These are phyloP conservation scores for Triplophysa tibetana DNA, from an alignment of 2,113 vertebrate genomes.

Conservation along the genomic window DNA sequence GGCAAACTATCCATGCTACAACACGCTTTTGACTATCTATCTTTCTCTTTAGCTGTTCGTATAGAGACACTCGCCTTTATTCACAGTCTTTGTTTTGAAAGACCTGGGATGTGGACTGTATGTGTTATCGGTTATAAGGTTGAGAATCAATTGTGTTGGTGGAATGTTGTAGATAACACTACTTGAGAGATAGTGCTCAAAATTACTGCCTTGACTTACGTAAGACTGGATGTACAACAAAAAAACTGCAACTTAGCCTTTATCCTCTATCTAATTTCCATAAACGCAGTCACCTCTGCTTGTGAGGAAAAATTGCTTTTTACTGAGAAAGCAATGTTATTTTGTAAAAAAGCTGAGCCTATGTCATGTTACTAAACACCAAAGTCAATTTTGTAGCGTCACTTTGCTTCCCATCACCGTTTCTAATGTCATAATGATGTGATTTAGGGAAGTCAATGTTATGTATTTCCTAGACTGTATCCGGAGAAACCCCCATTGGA, in stretches of 20 bases:
- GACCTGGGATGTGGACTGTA: background rate
- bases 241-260: background rate
- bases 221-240: too few relatives aligned
- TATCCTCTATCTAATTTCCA: too few relatives aligned
- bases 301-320: background rate
- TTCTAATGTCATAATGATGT: constrained; percentile 12
- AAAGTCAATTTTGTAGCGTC: background rate
- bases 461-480: too few relatives aligned
- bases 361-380: background rate
- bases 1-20: constrained; percentile 4
- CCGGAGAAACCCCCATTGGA: too few relatives aligned
- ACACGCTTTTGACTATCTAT: background rate
- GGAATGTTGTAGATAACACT: background rate
- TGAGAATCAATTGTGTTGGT: background rate
- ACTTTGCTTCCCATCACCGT: background rate
- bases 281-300: too few relatives aligned
- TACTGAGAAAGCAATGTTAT: background rate
- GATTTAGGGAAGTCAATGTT: constrained; percentile 13
- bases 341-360: background rate
- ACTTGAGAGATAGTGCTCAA: background rate
- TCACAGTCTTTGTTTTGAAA: background rate
- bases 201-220: too few relatives aligned
- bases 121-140: background rate
- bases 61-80: constrained; percentile 8
- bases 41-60: background rate